phyloP scores from a whole-genome alignment of 2,888 invertebrate species.

The Leptarthrus brevirostris region DNA sequence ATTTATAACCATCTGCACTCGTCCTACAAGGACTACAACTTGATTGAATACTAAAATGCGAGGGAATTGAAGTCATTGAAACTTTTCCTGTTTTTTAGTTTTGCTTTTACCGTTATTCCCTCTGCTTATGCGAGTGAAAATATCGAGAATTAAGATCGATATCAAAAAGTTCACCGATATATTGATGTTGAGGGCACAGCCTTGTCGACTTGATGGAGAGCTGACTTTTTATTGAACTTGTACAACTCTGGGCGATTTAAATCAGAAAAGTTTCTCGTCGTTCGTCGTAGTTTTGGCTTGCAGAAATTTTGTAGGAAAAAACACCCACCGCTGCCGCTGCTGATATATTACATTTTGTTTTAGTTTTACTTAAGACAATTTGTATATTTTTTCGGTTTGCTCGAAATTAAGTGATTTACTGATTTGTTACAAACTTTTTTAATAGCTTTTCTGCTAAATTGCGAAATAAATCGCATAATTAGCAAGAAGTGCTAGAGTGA shows the following conservation, averaged over 20 bases:
- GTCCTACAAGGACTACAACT: conserved; percentile 18
- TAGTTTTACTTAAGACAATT: neutral
- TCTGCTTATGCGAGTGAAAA: conserved; percentile 1
- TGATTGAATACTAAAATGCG: conserved; percentile 45
- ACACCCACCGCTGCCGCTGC: too few relatives aligned
- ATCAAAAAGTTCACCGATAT: conserved; percentile 45
- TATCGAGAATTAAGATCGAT: conserved; percentile 45
- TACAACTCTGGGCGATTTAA: conserved; percentile 37
- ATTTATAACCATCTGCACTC: conserved; percentile 36
- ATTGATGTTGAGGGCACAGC: conserved; percentile 39
- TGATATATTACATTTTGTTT: conserved; percentile 15
- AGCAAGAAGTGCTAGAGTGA: too few relatives aligned
- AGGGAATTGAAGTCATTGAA: conserved; percentile 43
- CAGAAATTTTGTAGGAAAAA: conserved; percentile 17
- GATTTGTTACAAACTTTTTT: too few relatives aligned
- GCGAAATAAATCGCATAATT: too few relatives aligned
- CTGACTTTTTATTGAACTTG: conserved; percentile 42
- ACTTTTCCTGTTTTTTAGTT: conserved; percentile 1
- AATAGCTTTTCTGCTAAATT: too few relatives aligned
- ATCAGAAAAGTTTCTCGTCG: conserved; percentile 35
- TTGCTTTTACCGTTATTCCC: neutral
- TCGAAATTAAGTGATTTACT: too few relatives aligned
- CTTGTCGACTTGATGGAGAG: conserved; percentile 9
- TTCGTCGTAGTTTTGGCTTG: conserved; percentile 30
- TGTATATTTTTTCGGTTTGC: too few relatives aligned